Evolutionary conservation across 2,113 vertebrate genomes (phyloP), one percentile per base, ranked within the genome.

Genomic region (Sturnira hondurensis): DNA sequence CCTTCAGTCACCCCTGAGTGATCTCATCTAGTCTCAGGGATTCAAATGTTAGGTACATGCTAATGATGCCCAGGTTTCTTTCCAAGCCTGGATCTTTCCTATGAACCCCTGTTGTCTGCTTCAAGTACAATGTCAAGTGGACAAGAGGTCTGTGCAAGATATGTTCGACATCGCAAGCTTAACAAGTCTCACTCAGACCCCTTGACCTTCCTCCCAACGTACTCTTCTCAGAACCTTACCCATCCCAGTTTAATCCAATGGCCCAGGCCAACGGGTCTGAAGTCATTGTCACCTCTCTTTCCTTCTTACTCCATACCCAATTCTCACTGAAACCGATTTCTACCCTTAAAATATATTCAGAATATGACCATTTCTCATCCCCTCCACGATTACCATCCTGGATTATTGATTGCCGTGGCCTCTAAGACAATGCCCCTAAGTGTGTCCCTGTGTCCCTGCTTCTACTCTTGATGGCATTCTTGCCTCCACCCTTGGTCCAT

Each of bases 271-370:
- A 74, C 82, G 33, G 9, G 28, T 38, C 33, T 36, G 33, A 26
- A 78, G 8, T 63, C 45, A 15, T 36, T 85, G 0, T 84, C 31
- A 80, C 38, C 0, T 90, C n/a, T 86, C 47, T 77, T 38, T 77
- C 22, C 74, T 58, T 91, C 43, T 82, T 47, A 41, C 4, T 54
- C 90, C 24, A n/a, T 1, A 63, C 11, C 68, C 45, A 89, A 3
- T 70, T 24, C 68, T 97, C 45, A 91, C 7, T n/a, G n/a, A 93
- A 95, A 81, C 73, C 77, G 78, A 14, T 43, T 85, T 77, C 61
- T 56, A 61, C 58, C 41, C 82, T 92, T 61, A 54, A 89, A 70
- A 74, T 15, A 58, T 2, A 89, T 68, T 54, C 24, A 47, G 63
- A 83, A 47, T 50, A 31, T 17, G 73, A 47, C 26, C 63, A 50